Conservation (phyloP, 2,113 vertebrate genomes). For the Puma concolor region DNA sequence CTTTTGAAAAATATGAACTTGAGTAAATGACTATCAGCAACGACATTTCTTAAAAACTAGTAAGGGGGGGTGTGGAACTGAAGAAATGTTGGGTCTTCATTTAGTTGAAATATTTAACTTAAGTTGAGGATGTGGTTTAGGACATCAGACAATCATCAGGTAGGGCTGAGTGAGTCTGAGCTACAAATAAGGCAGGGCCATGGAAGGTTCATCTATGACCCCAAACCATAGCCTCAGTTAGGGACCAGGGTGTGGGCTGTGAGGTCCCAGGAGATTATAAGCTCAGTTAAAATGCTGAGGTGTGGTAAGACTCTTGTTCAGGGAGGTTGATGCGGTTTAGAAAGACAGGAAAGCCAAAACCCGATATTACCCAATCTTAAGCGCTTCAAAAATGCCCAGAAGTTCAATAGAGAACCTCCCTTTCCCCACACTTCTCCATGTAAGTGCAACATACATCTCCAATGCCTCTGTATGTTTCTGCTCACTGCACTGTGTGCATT, state of each 20-base stretch:
- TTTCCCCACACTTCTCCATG: neutral
- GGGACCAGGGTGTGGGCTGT: neutral
- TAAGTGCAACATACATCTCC: neutral
- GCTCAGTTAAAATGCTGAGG: neutral
- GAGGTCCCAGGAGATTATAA: neutral
- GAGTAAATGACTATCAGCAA: neutral
- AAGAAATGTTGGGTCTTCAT: neutral
- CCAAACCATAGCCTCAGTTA: neutral
- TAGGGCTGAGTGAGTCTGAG: neutral
- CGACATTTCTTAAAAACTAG: neutral
- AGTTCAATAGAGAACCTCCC: neutral
- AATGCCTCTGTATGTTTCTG: neutral
- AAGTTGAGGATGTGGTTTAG: neutral
- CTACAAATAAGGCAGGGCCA: neutral
- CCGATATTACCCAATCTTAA: neutral
- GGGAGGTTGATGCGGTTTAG: neutral
- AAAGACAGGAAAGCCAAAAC: neutral
- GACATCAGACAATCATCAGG: neutral
- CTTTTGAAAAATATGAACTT: neutral
- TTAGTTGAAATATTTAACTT: slow-evolving; percentile 13
- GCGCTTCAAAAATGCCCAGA: neutral
- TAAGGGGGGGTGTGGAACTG: neutral
- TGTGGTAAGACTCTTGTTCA: neutral
- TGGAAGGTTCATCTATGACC: neutral
- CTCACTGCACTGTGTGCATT: neutral